Evolutionary conservation across 1,140 invertebrate genomes (phyloP), one percentile per base, ranked within the genome.

Genomic region (Macrobrachium rosenbergii): DNA sequence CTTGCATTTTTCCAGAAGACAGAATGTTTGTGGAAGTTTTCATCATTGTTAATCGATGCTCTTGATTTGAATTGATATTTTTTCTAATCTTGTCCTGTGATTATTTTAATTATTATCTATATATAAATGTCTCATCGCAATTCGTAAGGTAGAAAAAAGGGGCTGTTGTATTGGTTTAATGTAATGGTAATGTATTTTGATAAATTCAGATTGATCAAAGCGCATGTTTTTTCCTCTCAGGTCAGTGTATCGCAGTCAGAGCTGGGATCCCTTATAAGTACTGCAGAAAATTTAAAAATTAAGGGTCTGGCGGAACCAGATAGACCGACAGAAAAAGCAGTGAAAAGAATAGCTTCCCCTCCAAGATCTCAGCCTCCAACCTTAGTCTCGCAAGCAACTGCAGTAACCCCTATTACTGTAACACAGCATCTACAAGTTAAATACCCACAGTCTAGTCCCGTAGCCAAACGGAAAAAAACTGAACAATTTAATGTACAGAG

Each of bases 271-370:
- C 89, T 92, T 10, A 90, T 92, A 21, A 91, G 92, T 76, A 92
- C 92, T 16, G 92, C 92, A 3, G 90, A 92, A 85, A 89, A 90
- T 37, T 89, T 92, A 14, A 91, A 92, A 89, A 91, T 92, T 58
- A 92, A 92, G 89, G 92, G 92, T 58, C 88, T 92, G 17, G 91
- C 92, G 12, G 92, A 92, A 88, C 90, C 90, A 14, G 91, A 89
- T 28, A 82, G 88, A 77, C 89, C 89, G 23, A 82, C 81, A 77
- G 89, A 90, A 79, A 90, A 90, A 76, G 67, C 52, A 59, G 87
- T 88, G 21, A 90, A 90, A 83, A 88, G 89, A 87, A 67, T 90
- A 75, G 83, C 82, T n/a, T 90, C 89, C 5, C 89, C 89, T 28
- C 80, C 87, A 14, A 86, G 89, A 87, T 63, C 84, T 37, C 88